A percentile compares a stretch with the other conserved stretches of the same genome.
phyloP scores from a whole-genome alignment of 1,140 invertebrate genomes.

The Drosophila lacertosa region DNA sequence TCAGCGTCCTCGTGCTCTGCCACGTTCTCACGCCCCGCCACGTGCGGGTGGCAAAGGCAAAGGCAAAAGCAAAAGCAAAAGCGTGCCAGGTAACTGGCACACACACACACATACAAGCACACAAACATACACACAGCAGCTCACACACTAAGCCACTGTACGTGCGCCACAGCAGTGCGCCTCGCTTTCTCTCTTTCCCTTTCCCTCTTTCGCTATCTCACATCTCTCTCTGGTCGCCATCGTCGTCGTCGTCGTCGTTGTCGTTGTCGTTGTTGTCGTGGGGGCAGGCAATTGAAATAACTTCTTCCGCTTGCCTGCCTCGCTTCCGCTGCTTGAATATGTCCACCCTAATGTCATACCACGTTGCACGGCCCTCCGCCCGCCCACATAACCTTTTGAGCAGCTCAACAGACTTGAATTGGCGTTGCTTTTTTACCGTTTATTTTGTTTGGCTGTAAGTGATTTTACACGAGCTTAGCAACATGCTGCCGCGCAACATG shows the following conservation, averaged over 20 bases:
- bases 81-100: conserved; percentile 76
- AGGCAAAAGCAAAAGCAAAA: conserved; percentile 61
- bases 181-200: not conserved
- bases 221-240: conserved; percentile 5
- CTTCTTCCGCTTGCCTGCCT: conserved; percentile 79
- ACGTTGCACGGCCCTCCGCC: conserved; percentile 2
- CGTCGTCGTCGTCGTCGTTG: not conserved
- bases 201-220: not conserved
- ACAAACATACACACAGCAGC: conserved; percentile 17
- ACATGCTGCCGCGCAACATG: conserved; percentile 65
- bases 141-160: conserved; percentile 66
- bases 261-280: conserved; percentile 15
- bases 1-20: conserved; percentile 10
- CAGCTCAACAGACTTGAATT: conserved; percentile 63
- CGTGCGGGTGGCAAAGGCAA: conserved; percentile 14
- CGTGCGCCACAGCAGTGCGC: conserved; percentile 34
- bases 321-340: conserved; percentile 78
- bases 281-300: conserved; percentile 78
- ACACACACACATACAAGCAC: conserved; percentile 37
- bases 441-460: conserved; percentile 72
- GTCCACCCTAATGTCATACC: conserved; percentile 62
- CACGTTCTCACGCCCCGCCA: conserved; percentile 2
- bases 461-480: conserved; percentile 62
- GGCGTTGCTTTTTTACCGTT: conserved; percentile 63
- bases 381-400: conserved; percentile 46